These are phyloP conservation scores for Linurgus olivaceus DNA, from an alignment of 2,797 vertebrate species.

Conservation along the genomic window DNA sequence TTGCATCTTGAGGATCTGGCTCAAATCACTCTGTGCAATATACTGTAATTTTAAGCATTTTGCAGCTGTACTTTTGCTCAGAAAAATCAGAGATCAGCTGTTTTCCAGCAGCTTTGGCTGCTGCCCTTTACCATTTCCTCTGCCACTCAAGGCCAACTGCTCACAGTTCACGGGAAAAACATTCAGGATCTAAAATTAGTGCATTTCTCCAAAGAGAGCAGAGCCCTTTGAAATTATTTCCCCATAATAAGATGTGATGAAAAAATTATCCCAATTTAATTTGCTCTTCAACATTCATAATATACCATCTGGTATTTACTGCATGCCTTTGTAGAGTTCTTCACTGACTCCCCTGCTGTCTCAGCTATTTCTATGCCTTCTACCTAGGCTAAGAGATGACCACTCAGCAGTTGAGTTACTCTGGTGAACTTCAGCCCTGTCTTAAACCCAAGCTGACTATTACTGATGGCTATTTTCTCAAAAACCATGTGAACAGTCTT, in stretches of 20 bases:
- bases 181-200: conserved; percentile 15
- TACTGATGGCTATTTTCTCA: not conserved
- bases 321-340: not conserved
- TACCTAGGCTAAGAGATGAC: not conserved
- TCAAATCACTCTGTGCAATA: not conserved
- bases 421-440: not conserved
- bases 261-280: not conserved
- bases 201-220: not conserved
- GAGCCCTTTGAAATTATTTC: conserved; percentile 1
- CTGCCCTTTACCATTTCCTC: conserved; percentile 27
- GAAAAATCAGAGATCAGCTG: conserved; percentile 9
- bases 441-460: not conserved
- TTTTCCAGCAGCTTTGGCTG: not conserved
- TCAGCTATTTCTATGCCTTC: not conserved
- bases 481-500: not conserved
- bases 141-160: conserved; percentile 5
- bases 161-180: conserved; percentile 5
- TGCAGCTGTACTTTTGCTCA: conserved; percentile 6
- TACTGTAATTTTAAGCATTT: not conserved
- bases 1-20: not conserved
- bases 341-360: not conserved
- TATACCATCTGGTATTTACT: not conserved
- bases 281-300: not conserved
- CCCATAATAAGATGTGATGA: not conserved
- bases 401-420: not conserved